Evolutionary conservation across 2,797 vertebrate species (phyloP), one percentile per base, ranked within the genome.

Genomic region (Clarias fuscus): DNA sequence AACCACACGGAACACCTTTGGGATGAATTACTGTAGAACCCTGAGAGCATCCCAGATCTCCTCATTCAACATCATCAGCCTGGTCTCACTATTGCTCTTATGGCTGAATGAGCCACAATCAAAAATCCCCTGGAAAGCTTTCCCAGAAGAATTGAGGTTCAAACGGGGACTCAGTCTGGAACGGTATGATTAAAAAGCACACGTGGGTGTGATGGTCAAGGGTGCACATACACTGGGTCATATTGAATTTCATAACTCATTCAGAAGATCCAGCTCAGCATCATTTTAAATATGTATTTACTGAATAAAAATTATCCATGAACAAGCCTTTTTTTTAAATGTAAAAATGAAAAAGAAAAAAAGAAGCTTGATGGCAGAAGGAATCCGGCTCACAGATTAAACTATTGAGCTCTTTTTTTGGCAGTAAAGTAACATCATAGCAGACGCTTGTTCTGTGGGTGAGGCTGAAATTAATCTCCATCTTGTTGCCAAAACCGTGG

Each of bases 381-480:
- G 79, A 82, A 67, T 82, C n/a, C 79, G 18, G 79, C 62, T 67
- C 62, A 10, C n/a, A 67, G 79, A 82, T 82, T 82, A 82, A 67
- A 82, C 40, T 82, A 82, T 48, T 67, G 79, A 53, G 79, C 40
- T 82, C 62, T 67, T 67, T 58, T 85, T 65, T 82, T 67, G 65
- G 71, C 86, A 82, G 79, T 53, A 53, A 82, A 53, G 62, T 67
- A 67, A 67, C 62, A 82, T 15, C 79, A 22, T 67, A 75, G 68
- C 80, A 81, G 77, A 88, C 83, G 70, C 56, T 79, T 89, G 43
- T 77, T 87, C 84, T 88, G 78, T 62, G 18, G 30, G 78, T 87
- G 73, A 77, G 81, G 82, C 83, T 88, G 84, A 86, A 89, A 89
- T 88, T 68, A 89, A 88, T 89, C 84, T 90, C 65, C 37, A 82